Evolutionary conservation across 2,888 invertebrate genomes (phyloP).

Genomic region (Sphaeridia pumilis): DNA sequence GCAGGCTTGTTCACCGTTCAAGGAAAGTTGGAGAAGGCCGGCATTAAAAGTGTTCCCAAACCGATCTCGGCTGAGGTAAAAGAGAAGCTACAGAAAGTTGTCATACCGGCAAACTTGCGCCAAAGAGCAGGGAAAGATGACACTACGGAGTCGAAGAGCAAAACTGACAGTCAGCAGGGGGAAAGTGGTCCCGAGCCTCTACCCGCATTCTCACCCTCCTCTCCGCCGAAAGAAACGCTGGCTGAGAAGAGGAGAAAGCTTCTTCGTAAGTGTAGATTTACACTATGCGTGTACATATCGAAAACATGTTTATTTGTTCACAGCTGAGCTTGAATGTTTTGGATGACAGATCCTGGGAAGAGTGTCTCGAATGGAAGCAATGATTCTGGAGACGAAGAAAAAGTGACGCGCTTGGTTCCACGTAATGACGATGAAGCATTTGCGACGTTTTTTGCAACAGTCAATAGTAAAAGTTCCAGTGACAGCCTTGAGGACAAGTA

Average conservation of each 20-base stretch:
- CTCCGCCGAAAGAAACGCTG: not conserved
- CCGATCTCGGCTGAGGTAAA: slow-evolving; percentile 37
- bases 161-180: no score
- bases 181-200: no score
- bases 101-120: slow-evolving; percentile 9
- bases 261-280: not conserved
- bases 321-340: no score
- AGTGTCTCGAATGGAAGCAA: not conserved
- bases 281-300: no score
- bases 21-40: slow-evolving; percentile 56
- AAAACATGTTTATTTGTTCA: no score
- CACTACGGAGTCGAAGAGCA: no score
- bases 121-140: slow-evolving; percentile 3
- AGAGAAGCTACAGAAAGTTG: slow-evolving; percentile 43
- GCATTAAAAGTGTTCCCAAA: slow-evolving; percentile 40
- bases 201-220: not conserved
- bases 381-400: slow-evolving; percentile 12
- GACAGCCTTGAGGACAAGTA: no score
- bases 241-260: not conserved
- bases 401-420: slow-evolving; percentile 14
- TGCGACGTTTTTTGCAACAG: slow-evolving; percentile 56
- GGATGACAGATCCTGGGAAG: not conserved
- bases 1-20: slow-evolving; percentile 79
- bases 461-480: slow-evolving; percentile 13
- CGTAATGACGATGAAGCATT: slow-evolving; percentile 57